phyloP scores from a whole-genome alignment of 2,888 invertebrate species.

The Arge pagana region DNA sequence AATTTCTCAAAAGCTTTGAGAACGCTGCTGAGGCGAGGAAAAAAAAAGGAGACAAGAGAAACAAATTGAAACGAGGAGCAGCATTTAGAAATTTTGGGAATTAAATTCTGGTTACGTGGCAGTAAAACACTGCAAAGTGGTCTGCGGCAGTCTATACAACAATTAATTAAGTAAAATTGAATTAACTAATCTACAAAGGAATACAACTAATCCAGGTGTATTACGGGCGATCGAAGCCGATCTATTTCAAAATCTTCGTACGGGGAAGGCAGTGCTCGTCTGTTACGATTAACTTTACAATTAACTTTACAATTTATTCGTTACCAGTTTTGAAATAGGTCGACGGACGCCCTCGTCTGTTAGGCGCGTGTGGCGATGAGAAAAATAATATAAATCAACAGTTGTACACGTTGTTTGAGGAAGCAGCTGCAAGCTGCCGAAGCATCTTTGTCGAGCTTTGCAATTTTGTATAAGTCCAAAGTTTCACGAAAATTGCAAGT shows the following conservation, averaged over 20 bases:
- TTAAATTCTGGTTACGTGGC: too few species aligned
- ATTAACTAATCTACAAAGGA: slow-evolving; percentile 10
- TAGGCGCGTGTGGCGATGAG: neutral
- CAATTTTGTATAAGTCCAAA: too few species aligned
- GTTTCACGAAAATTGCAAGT: too few species aligned
- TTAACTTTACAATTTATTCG: slow-evolving; percentile 14
- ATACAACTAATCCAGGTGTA: slow-evolving; percentile 19
- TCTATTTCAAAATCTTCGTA: slow-evolving; percentile 46
- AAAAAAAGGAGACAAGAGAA: neutral
- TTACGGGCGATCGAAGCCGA: slow-evolving; percentile 25
- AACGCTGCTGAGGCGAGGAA: too few species aligned
- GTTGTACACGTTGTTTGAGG: too few species aligned
- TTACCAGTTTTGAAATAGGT: slow-evolving; percentile 19
- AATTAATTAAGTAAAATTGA: too few species aligned
- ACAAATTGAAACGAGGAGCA: neutral
- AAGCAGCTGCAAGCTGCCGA: too few species aligned
- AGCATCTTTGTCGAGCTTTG: too few species aligned
- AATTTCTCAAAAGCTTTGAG: too few species aligned
- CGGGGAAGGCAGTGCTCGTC: slow-evolving; percentile 52
- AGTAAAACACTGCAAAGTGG: too few species aligned
- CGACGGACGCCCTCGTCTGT: neutral
- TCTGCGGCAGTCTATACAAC: slow-evolving; percentile 14
- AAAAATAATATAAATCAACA: neutral
- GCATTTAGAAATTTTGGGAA: neutral
- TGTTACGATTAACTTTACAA: slow-evolving; percentile 32